Evolutionary conservation across 92 coral and sea anemone genomes (phyloP), one percentile per base, ranked within the genome.

Genomic region (Galaxea fascicularis): DNA sequence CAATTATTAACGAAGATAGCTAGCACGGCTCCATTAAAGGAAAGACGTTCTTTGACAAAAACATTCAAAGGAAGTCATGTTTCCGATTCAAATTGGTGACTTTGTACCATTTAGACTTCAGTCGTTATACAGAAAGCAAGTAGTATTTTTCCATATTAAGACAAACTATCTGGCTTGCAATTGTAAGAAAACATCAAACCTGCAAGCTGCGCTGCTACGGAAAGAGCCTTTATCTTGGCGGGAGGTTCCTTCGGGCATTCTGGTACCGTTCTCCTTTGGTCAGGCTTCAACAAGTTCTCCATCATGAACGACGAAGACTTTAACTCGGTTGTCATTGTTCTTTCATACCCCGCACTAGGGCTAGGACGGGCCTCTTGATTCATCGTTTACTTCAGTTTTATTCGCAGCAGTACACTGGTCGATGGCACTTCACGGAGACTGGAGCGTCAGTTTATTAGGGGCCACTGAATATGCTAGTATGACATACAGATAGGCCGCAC

Each of bases 251-350:
- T 47, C 0, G 44, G 66, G 39, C 30, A 39, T 82, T 70, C 86
- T 82, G 51, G 46, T 41, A 17, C 68, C 27, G 71, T 26, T 57
- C 67, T 71, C 8, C 27, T 44, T 25, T 39, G 17, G 45, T 82
- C 78, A 6, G 86, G 86, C 58, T 82, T 82, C 59, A 82, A 82
- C 58, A 82, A 17, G 44, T 82, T 82, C 54, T 82, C 78, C 68
- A 82, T 57, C 78, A 71, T 70, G 46, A 82, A 82, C 4, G 86
- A 82, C 30, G 86, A 82, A 25, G 86, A 70, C 29, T 71, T 82
- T 49, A 13, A 30, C 0, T 56, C 56, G 28, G 17, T 41, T 17
- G 18, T 1, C 53, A 4, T 80, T 51, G 39, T 69, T 44, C 69
- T 58, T 25, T 46, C 59, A 0, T 25, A 26, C 17, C 20, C 58